phyloP scores from a whole-genome alignment of 2,797 vertebrate species.

The Crocidura indochinensis region DNA sequence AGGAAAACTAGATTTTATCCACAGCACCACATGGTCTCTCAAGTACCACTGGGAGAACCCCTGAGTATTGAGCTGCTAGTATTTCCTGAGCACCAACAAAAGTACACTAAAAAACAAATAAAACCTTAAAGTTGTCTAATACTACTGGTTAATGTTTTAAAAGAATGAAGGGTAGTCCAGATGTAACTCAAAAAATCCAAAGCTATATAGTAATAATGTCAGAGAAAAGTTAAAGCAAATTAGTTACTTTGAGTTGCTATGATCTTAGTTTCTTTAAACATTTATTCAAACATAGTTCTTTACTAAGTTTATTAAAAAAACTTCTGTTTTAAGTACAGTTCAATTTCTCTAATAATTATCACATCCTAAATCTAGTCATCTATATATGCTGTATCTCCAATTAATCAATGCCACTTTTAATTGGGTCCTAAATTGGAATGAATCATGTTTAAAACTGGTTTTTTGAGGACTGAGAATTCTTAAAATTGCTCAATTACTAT shows the following conservation, averaged over 20 bases:
- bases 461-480: no score
- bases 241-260: conserved; percentile 11
- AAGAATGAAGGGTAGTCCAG: not conserved
- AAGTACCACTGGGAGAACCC: no score
- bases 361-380: conserved; percentile 9
- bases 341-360: conserved; percentile 10
- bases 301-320: not conserved
- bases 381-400: not conserved
- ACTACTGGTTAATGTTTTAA: not conserved
- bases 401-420: not conserved
- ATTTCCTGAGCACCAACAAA: no score
- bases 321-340: conserved; percentile 7
- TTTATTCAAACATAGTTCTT: not conserved
- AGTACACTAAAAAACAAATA: no score
- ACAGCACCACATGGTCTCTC: no score
- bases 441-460: not conserved
- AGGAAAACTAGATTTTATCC: no score
- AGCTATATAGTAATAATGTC: not conserved
- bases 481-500: not conserved
- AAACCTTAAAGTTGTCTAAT: not conserved
- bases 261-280: conserved; percentile 15
- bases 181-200: not conserved
- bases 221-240: conserved; percentile 38
- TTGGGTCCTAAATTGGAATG: not conserved
- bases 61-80: no score